These are phyloP conservation scores for Hippocampus guttulatus DNA, from an alignment of 2,113 vertebrate genomes.

Conservation along the genomic window DNA sequence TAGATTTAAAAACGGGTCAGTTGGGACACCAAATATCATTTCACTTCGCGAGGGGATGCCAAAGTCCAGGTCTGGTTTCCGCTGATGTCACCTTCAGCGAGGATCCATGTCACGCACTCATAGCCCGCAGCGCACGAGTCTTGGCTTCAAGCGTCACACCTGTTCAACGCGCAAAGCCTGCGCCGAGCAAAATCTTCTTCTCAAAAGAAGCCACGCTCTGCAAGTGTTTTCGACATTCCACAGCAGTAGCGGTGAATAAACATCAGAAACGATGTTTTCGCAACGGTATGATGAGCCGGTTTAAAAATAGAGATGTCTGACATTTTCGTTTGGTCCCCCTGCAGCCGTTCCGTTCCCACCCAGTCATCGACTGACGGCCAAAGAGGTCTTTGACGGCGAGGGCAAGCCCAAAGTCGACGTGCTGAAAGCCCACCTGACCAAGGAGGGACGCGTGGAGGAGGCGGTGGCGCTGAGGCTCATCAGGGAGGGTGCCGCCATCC, in stretches of 20 bases:
- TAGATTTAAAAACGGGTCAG: slow-evolving; percentile 28
- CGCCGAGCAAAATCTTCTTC: slow-evolving; percentile 9
- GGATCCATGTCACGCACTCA: slow-evolving; percentile 19
- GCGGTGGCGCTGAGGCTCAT: slow-evolving; percentile 91
- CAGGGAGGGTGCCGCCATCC: slow-evolving; percentile 89
- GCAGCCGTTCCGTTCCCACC: slow-evolving; percentile 97
- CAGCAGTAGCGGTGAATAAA: background rate
- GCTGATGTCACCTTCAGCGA: slow-evolving; percentile 44
- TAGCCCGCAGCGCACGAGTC: slow-evolving; percentile 3
- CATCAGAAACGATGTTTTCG: background rate
- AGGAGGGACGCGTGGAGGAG: slow-evolving; percentile 96
- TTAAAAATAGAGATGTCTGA: background rate
- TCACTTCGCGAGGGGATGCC: slow-evolving; percentile 24
- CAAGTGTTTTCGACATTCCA: background rate
- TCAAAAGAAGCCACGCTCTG: background rate
- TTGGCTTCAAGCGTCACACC: slow-evolving; percentile 22
- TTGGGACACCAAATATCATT: slow-evolving; percentile 19
- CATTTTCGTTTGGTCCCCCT: slow-evolving; percentile 8
- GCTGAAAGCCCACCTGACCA: slow-evolving; percentile 97
- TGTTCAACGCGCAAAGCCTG: slow-evolving; percentile 21
- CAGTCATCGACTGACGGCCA: slow-evolving; percentile 93
- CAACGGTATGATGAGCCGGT: background rate
- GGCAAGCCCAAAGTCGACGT: slow-evolving; percentile 97
- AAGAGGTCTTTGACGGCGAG: slow-evolving; percentile 97
- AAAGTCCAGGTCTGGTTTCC: slow-evolving; percentile 44